These are phyloP conservation scores for Epinotia ramella DNA, from an alignment of 2,888 invertebrate species.

Conservation along the genomic window DNA sequence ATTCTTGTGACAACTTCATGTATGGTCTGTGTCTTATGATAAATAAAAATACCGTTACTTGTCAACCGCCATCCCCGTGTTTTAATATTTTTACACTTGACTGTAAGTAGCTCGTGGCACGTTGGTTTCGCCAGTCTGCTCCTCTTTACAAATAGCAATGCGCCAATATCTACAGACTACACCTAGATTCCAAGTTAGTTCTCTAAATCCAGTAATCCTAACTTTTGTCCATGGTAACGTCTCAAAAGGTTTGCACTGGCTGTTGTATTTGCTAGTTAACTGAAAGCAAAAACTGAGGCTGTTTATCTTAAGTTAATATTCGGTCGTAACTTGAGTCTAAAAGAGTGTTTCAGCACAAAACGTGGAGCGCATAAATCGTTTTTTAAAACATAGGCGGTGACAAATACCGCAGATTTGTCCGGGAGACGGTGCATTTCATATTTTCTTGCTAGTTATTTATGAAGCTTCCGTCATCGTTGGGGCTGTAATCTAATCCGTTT, in stretches of 20 bases:
- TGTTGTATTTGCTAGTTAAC: too few species aligned
- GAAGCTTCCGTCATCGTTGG: conserved; percentile 6
- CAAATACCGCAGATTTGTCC: conserved; percentile 29
- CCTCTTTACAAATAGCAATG: background rate
- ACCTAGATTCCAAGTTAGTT: background rate
- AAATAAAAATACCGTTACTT: too few species aligned
- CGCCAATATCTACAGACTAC: background rate
- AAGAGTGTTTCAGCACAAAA: conserved; percentile 2
- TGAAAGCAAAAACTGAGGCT: too few species aligned
- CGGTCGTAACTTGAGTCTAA: conserved; percentile 7
- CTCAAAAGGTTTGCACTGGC: background rate
- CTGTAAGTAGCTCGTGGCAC: background rate
- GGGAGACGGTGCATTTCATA: conserved; percentile 9
- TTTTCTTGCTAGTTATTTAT: conserved; percentile 29
- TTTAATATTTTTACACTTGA: too few species aligned
- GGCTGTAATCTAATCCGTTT: conserved; percentile 1
- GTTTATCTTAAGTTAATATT: conserved; percentile 6
- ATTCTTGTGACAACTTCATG: too few species aligned
- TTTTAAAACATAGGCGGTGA: conserved; percentile 22
- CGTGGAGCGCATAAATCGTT: conserved; percentile 1
- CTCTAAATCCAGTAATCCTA: conserved; percentile 9
- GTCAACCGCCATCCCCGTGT: too few species aligned
- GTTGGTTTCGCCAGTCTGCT: background rate
- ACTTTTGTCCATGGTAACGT: background rate
- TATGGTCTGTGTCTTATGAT: too few species aligned